A percentile compares a stretch with the other conserved stretches of the same genome.
Evolutionary conservation across 1,140 invertebrate species (phyloP).

Genomic region (Hylyphantes graminicola): DNA sequence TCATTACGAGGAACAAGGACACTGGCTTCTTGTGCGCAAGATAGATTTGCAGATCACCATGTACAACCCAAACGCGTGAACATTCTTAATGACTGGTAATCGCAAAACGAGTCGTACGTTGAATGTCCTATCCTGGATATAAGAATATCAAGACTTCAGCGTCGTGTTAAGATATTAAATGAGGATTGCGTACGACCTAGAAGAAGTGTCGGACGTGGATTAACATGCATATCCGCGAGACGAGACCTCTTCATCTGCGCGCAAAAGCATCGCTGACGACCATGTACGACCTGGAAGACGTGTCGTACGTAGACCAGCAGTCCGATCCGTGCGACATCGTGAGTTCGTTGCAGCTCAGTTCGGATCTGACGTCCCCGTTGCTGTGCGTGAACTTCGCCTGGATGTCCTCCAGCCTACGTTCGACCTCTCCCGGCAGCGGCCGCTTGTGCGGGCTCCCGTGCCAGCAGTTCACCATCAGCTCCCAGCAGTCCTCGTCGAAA

Average conservation of each 20-base stretch:
- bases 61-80: too few species aligned
- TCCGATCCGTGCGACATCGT: conserved; percentile 56
- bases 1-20: too few species aligned
- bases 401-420: conserved; percentile 73
- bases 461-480: conserved; percentile 89
- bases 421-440: conserved; percentile 81
- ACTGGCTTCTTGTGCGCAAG: too few species aligned
- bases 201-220: too few species aligned
- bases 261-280: conserved; percentile 48
- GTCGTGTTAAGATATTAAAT: too few species aligned
- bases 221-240: too few species aligned
- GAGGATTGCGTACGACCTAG: too few species aligned
- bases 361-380: conserved; percentile 38
- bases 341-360: conserved; percentile 53
- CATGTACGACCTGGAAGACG: conserved; percentile 51
- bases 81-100: too few species aligned
- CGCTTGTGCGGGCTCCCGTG: conserved; percentile 78
- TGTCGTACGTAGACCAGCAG: conserved; percentile 54
- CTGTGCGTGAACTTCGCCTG: conserved; percentile 34
- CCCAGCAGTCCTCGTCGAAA: conserved; percentile 85
- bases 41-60: too few species aligned
- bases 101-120: too few species aligned
- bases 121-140: too few species aligned
- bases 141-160: too few species aligned
- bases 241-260: conserved; percentile 14